A percentile compares a stretch with the other conserved stretches of the same genome.
These are phyloP conservation scores for Nemotelus pantherinus DNA, from an alignment of 2,888 invertebrate species.

Conservation along the genomic window DNA sequence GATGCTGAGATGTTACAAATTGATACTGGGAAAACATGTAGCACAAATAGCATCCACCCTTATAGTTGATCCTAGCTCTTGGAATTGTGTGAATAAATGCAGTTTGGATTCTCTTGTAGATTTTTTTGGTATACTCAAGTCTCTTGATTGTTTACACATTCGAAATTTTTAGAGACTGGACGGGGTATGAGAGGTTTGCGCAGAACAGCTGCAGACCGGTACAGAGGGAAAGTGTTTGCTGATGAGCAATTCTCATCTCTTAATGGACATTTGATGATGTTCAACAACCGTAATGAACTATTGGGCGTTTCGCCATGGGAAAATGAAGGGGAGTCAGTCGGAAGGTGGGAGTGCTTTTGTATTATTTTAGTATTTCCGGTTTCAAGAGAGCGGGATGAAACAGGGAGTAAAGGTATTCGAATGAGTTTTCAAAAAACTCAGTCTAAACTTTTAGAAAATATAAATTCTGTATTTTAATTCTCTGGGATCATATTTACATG, in stretches of 20 bases:
- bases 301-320: conserved; percentile 9
- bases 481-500: too few relatives aligned
- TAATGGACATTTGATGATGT: conserved; percentile 60
- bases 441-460: too few relatives aligned
- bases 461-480: too few relatives aligned
- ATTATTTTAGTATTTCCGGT: background rate
- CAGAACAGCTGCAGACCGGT: conserved; percentile 45
- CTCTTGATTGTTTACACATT: conserved; percentile 23
- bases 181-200: background rate
- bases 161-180: background rate
- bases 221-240: conserved; percentile 51
- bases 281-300: conserved; percentile 45
- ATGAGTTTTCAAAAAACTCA: too few relatives aligned
- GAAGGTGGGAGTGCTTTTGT: background rate
- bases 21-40: conserved; percentile 28
- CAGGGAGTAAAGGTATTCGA: too few relatives aligned
- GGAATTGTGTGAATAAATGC: background rate
- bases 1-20: conserved; percentile 34
- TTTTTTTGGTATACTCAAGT: conserved; percentile 2
- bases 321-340: background rate
- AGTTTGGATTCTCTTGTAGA: conserved; percentile 5
- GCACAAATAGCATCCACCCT: conserved; percentile 29
- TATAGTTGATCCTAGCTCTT: background rate
- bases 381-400: background rate
- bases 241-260: conserved; percentile 33